A percentile compares a stretch with the other conserved stretches of the same genome.
These are phyloP conservation scores for Philhelius pedissequus DNA, from an alignment of 2,888 invertebrate genomes.

Conservation along the genomic window DNA sequence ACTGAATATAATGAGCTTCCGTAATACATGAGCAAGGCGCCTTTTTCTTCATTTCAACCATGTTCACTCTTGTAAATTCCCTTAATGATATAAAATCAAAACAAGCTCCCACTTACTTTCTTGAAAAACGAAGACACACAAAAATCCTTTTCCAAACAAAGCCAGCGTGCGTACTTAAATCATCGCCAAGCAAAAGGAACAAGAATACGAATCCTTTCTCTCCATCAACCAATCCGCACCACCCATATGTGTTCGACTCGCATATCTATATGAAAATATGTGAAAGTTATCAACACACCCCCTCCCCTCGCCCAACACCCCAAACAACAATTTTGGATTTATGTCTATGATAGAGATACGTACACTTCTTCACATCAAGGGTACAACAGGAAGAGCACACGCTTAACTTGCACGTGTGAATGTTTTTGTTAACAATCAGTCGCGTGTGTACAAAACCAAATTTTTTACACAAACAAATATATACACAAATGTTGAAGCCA, in stretches of 20 bases:
- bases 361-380: neutral
- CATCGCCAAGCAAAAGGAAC: slow-evolving; percentile 55
- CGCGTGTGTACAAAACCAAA: slow-evolving; percentile 63
- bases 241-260: neutral
- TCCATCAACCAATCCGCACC: neutral
- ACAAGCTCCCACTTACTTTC: slow-evolving; percentile 2
- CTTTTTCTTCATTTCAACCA: neutral
- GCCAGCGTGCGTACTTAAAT: slow-evolving; percentile 53
- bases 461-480: slow-evolving; percentile 60
- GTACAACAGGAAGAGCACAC: slow-evolving; percentile 8
- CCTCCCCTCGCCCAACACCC: neutral
- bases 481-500: neutral
- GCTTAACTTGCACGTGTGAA: slow-evolving; percentile 57
- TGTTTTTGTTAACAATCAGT: slow-evolving; percentile 64
- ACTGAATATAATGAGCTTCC: too few species aligned
- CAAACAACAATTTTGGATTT: neutral
- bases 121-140: slow-evolving; percentile 1
- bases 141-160: slow-evolving; percentile 55
- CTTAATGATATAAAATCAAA: slow-evolving; percentile 58
- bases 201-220: slow-evolving; percentile 23
- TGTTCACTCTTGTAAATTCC: slow-evolving; percentile 29
- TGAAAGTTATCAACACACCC: slow-evolving; percentile 59
- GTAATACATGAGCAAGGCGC: neutral
- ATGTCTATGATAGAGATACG: slow-evolving; percentile 9
- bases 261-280: slow-evolving; percentile 58